These are phyloP conservation scores for Chamaea fasciata DNA, from an alignment of 2,113 vertebrate species.

Conservation along the genomic window DNA sequence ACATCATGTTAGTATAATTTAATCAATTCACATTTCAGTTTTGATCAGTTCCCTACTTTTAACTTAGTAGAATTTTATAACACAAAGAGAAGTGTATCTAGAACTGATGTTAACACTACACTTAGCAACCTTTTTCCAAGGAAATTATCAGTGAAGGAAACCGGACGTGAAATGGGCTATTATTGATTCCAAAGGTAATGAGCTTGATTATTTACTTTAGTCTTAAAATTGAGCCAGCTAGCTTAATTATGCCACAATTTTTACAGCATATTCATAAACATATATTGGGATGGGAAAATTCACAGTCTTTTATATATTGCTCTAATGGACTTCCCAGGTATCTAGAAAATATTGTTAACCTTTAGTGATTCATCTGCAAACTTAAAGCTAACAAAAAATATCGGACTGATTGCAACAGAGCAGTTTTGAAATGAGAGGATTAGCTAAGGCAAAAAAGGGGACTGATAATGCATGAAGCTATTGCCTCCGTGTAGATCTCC, in stretches of 20 bases:
- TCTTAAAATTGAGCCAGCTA: not conserved
- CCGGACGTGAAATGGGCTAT: not conserved
- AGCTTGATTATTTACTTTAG: conserved; percentile 28
- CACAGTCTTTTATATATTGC: not conserved
- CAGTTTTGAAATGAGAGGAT: not conserved
- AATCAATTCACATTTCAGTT: not conserved
- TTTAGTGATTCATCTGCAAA: not conserved
- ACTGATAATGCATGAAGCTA: not conserved
- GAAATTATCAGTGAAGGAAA: not conserved
- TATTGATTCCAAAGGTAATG: not conserved
- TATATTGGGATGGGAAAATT: not conserved
- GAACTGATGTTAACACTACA: not conserved
- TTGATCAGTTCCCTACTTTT: not conserved
- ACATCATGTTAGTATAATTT: not conserved
- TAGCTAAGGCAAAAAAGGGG: not conserved
- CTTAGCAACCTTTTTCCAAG: not conserved
- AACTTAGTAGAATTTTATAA: not conserved
- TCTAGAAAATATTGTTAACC: not conserved
- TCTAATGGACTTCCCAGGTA: not conserved
- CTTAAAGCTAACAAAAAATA: not conserved
- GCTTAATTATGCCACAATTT: not conserved
- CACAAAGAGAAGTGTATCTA: not conserved
- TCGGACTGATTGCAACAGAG: not conserved
- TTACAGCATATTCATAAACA: not conserved
- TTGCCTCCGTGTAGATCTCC: not conserved